phyloP scores from a whole-genome alignment of 2,797 vertebrate species.

The Malurus leucopterus region DNA sequence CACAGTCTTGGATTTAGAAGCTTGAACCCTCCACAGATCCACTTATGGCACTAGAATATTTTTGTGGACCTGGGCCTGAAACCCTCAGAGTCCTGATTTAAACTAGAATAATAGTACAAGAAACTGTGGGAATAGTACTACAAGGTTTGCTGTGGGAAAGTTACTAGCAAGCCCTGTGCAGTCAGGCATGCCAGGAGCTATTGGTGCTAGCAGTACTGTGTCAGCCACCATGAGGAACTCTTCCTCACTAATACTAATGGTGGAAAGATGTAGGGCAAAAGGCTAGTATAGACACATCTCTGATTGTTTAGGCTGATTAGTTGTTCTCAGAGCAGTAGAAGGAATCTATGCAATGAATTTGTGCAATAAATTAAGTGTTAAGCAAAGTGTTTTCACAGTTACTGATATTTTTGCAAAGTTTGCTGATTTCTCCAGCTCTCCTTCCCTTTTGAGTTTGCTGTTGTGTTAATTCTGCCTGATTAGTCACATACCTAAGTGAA shows the following conservation, averaged over 20 bases:
- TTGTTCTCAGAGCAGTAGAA: neutral
- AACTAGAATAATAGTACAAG: neutral
- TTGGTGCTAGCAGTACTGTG: neutral
- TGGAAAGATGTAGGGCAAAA: neutral
- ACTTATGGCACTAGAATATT: neutral
- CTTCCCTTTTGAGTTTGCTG: neutral
- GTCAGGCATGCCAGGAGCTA: neutral
- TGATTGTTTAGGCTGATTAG: neutral
- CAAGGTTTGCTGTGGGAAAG: neutral
- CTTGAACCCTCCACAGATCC: neutral
- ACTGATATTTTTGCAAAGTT: neutral
- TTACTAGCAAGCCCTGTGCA: neutral
- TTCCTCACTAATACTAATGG: neutral
- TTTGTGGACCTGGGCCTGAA: neutral
- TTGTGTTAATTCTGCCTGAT: neutral
- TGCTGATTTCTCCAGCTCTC: neutral
- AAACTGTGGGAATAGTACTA: neutral
- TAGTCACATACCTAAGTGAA: neutral
- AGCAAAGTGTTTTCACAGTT: neutral
- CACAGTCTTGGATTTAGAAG: neutral
- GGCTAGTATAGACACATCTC: neutral
- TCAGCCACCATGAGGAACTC: neutral
- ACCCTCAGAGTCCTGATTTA: neutral
- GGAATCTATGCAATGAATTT: neutral
- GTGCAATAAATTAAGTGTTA: neutral